A percentile compares a stretch with the other conserved stretches of the same genome.
phyloP scores from a whole-genome alignment of 2,888 invertebrate species.

The Lucinisca nassula region DNA sequence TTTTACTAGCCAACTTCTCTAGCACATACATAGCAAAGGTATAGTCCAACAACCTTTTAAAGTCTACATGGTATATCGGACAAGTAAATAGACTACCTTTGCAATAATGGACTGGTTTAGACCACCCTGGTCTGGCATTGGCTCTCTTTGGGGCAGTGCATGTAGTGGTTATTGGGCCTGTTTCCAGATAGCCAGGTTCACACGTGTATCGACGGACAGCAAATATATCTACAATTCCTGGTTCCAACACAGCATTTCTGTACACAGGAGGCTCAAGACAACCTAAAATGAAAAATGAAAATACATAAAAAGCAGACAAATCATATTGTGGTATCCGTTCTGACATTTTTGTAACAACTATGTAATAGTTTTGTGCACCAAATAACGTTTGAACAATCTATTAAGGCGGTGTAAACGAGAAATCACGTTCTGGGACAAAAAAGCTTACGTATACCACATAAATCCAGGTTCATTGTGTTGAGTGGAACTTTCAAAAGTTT shows the following conservation, averaged over 20 bases:
- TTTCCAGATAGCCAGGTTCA: constrained; percentile 54
- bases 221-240: constrained; percentile 30
- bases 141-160: constrained; percentile 30
- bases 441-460: too few species aligned
- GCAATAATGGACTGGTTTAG: constrained; percentile 61
- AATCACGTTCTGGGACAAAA: too few species aligned
- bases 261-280: constrained; percentile 26
- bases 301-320: too few species aligned
- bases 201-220: constrained; percentile 54
- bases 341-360: too few species aligned
- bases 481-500: too few species aligned
- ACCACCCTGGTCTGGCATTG: constrained; percentile 51
- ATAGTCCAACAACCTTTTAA: neutral
- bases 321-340: too few species aligned
- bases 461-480: too few species aligned
- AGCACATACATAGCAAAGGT: neutral
- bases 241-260: constrained; percentile 46
- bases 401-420: too few species aligned
- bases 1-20: too few species aligned
- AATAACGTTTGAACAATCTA: too few species aligned
- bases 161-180: constrained; percentile 61
- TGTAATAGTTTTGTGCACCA: too few species aligned
- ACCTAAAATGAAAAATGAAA: neutral
- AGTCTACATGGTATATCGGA: neutral
- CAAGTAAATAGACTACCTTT: constrained; percentile 63